phyloP scores from a whole-genome alignment of 2,888 invertebrate species.

The Volucella inflata region DNA sequence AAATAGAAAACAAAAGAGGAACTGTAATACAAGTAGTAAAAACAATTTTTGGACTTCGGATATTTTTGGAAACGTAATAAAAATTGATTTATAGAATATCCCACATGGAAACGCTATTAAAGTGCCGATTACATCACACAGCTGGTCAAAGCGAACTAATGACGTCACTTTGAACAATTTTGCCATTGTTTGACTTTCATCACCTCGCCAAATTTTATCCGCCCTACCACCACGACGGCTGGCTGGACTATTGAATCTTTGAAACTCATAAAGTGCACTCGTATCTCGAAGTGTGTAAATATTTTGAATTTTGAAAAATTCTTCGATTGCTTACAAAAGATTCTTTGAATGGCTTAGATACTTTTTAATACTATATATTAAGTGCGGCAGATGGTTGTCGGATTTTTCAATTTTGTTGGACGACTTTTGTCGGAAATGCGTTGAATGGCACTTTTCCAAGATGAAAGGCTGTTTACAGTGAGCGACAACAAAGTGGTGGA shows the following conservation, averaged over 20 bases:
- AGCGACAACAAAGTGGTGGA: too few species aligned
- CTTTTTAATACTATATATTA: conserved; percentile 13
- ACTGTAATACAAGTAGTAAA: not conserved
- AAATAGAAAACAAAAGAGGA: conserved; percentile 16
- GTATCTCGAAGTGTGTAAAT: conserved; percentile 40
- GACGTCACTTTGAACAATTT: conserved; percentile 23
- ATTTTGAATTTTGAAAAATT: conserved; percentile 51
- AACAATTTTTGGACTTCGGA: not conserved
- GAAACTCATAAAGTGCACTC: conserved; percentile 36
- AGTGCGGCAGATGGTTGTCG: conserved; percentile 25
- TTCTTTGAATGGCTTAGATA: conserved; percentile 10
- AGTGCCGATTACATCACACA: conserved; percentile 42
- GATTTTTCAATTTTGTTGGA: too few species aligned
- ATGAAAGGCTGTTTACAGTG: too few species aligned
- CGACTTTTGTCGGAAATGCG: too few species aligned
- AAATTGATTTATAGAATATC: conserved; percentile 33
- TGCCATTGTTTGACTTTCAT: conserved; percentile 47
- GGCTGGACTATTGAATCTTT: not conserved
- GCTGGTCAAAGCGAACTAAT: not conserved
- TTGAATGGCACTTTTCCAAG: too few species aligned
- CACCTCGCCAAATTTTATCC: conserved; percentile 45
- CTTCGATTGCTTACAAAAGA: conserved; percentile 26
- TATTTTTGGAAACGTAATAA: conserved; percentile 1
- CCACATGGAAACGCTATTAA: conserved; percentile 30
- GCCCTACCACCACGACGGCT: conserved; percentile 5